Percentiles rank a stretch among this genome's conserved stretches.
Conservation (phyloP, 35 echinoderm and acorn worm genomes). For the Heliocidaris erythrogramma region DNA sequence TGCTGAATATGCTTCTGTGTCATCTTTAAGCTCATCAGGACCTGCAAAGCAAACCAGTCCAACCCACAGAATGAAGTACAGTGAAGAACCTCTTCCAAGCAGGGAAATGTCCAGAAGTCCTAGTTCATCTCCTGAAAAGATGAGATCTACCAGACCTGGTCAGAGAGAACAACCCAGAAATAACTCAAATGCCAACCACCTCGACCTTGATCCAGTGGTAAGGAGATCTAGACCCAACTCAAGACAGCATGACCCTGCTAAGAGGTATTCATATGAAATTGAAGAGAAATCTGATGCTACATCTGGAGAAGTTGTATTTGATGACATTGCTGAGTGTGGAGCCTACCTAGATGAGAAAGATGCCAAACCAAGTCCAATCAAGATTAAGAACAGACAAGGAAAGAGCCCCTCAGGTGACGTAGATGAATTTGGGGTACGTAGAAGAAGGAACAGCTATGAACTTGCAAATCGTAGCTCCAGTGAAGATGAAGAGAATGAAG, state of each 20-base stretch:
- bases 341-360: conserved; percentile 79
- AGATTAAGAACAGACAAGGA: conserved; percentile 39
- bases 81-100: background rate
- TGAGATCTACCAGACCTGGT: conserved; percentile 35
- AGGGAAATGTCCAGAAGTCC: conserved; percentile 42
- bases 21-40: conserved; percentile 58
- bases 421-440: conserved; percentile 33
- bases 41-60: conserved; percentile 30
- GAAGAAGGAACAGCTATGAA: conserved; percentile 92
- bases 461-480: conserved; percentile 83
- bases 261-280: conserved; percentile 56
- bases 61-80: conserved; percentile 6
- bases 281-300: conserved; percentile 68
- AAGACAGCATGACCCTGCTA: conserved; percentile 47
- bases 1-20: conserved; percentile 68
- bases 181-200: conserved; percentile 92
- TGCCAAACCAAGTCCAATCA: conserved; percentile 49
- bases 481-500: conserved; percentile 75
- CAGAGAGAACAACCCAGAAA: conserved; percentile 71
- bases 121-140: conserved; percentile 42
- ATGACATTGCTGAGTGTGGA: conserved; percentile 93
- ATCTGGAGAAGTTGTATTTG: conserved; percentile 89
- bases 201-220: conserved; percentile 10
- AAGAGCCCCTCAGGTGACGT: background rate
- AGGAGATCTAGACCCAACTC: conserved; percentile 49